Evolutionary conservation across 92 coral and sea anemone genomes (phyloP).

Genomic region (Palythoa heliodiscus): DNA sequence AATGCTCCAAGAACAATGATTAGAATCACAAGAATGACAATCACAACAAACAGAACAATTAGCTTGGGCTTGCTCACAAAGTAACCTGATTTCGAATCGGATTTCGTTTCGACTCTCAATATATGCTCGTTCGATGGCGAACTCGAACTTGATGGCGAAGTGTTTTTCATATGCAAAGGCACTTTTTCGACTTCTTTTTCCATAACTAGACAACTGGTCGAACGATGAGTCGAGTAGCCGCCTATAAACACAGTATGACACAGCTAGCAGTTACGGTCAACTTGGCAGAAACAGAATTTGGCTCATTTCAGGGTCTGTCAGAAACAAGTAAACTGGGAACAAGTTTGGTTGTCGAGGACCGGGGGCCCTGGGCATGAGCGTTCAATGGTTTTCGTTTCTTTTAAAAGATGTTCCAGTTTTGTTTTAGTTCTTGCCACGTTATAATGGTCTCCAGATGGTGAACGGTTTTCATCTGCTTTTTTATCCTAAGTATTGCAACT

Average conservation of each 20-base stretch:
- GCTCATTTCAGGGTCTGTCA: not conserved
- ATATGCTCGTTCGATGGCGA: conserved; percentile 7
- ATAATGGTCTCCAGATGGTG: too few species aligned
- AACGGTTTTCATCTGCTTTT: too few species aligned
- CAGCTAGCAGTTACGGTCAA: too few species aligned
- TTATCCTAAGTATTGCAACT: too few species aligned
- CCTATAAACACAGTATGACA: not conserved
- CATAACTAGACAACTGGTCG: not conserved
- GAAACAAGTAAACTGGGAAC: not conserved
- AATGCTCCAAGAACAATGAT: conserved; percentile 60
- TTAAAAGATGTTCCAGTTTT: too few species aligned
- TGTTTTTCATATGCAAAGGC: not conserved
- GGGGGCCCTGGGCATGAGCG: not conserved
- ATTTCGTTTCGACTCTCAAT: conserved; percentile 13
- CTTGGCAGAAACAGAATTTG: not conserved
- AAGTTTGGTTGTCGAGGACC: not conserved
- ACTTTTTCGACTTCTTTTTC: not conserved
- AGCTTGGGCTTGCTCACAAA: conserved; percentile 56
- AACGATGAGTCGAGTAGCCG: not conserved
- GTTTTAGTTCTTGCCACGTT: too few species aligned
- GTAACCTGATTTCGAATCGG: conserved; percentile 24
- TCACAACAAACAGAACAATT: conserved; percentile 26
- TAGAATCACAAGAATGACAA: conserved; percentile 51
- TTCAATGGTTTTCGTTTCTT: too few species aligned
- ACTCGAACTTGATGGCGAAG: conserved; percentile 1